A percentile compares a stretch with the other conserved stretches of the same genome.
Conservation (phyloP, 2,113 vertebrate genomes). For the Pipa parva region DNA sequence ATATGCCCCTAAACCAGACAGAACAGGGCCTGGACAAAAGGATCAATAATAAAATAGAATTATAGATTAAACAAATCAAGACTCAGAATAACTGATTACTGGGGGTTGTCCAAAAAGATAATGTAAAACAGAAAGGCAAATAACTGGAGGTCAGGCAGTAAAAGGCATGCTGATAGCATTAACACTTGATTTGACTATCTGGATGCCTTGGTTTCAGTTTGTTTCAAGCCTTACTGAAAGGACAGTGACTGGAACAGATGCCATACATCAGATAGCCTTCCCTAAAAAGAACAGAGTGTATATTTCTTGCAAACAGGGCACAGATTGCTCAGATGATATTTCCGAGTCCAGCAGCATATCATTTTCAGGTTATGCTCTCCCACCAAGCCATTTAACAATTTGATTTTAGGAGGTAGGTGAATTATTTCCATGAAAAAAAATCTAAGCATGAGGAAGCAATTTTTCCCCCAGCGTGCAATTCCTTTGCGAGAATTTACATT, state of each 20-base stretch:
- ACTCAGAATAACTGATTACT: too few relatives aligned
- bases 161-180: too few relatives aligned
- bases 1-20: too few relatives aligned
- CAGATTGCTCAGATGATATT: constrained; percentile 43
- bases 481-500: constrained; percentile 78
- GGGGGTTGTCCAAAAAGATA: too few relatives aligned
- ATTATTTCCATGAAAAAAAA: constrained; percentile 81
- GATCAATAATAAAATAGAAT: too few relatives aligned
- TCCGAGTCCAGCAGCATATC: constrained; percentile 57
- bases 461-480: constrained; percentile 74
- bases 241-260: constrained; percentile 13
- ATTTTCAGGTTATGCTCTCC: constrained; percentile 65
- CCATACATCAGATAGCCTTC: constrained; percentile 4
- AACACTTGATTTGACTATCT: neutral
- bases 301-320: constrained; percentile 23
- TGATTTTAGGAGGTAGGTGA: constrained; percentile 68
- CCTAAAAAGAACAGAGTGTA: constrained; percentile 10
- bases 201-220: neutral
- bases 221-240: neutral
- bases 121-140: too few relatives aligned
- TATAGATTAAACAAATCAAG: too few relatives aligned
- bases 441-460: constrained; percentile 70
- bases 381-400: constrained; percentile 60
- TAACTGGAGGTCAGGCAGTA: too few relatives aligned
- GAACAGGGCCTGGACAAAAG: too few relatives aligned